A percentile compares a stretch with the other conserved stretches of the same genome.
These are phyloP conservation scores for Falco novaeseelandiae DNA, from an alignment of 2,797 vertebrate species.

Conservation along the genomic window DNA sequence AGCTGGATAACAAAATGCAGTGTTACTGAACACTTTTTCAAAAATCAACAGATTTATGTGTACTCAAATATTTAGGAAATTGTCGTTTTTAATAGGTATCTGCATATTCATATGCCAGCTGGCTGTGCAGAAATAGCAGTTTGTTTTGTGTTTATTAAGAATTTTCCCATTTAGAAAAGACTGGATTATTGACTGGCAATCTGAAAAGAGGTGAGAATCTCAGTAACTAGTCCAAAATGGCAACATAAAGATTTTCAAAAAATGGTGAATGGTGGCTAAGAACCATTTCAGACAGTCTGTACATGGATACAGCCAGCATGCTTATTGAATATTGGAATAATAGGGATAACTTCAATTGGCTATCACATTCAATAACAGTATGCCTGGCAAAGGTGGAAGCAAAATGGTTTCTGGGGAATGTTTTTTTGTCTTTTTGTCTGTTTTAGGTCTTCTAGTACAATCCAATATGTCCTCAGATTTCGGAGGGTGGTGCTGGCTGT, in stretches of 20 bases:
- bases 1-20: background rate
- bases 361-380: background rate
- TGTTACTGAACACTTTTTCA: background rate
- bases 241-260: background rate
- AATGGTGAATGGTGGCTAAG: background rate
- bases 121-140: background rate
- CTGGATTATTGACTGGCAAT: background rate
- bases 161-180: background rate
- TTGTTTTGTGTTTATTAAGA: background rate
- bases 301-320: background rate
- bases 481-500: accelerated
- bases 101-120: background rate
- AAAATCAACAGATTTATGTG: background rate
- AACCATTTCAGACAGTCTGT: background rate
- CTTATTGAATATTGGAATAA: background rate
- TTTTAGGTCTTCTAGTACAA: background rate
- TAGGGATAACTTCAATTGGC: background rate
- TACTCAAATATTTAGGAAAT: background rate
- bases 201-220: background rate
- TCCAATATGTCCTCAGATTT: background rate
- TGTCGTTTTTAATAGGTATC: background rate
- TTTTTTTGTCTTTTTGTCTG: background rate
- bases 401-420: background rate
- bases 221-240: background rate
- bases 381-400: background rate